A percentile compares a stretch with the other conserved stretches of the same genome.
phyloP scores from a whole-genome alignment of 1,140 invertebrate genomes.

The Pogonognathellus flavescens region DNA sequence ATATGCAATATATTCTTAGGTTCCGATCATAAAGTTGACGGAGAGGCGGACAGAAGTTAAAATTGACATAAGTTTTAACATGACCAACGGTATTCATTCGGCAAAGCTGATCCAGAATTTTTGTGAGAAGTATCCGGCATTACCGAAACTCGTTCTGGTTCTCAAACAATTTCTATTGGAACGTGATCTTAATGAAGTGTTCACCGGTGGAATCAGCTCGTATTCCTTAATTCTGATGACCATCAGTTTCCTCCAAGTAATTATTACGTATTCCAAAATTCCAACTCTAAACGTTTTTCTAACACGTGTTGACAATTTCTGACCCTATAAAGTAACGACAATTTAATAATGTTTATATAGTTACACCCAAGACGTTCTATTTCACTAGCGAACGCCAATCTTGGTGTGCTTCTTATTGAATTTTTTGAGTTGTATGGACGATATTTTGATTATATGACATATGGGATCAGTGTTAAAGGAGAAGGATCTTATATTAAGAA shows the following conservation, averaged over 20 bases:
- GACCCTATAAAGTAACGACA: too few species aligned
- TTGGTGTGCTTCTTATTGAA: conserved; percentile 95
- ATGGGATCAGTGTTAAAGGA: conserved; percentile 93
- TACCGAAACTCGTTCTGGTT: conserved; percentile 94
- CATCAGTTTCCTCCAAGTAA: conserved; percentile 95
- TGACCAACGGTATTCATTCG: conserved; percentile 94
- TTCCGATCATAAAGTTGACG: conserved; percentile 98
- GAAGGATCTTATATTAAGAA: conserved; percentile 95
- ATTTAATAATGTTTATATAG: too few species aligned
- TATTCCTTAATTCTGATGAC: conserved; percentile 99
- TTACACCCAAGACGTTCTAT: conserved; percentile 79
- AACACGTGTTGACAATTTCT: too few species aligned
- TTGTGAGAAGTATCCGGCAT: conserved; percentile 83
- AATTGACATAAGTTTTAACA: conserved; percentile 99
- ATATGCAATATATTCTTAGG: conserved; percentile 70
- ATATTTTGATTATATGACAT: conserved; percentile 96
- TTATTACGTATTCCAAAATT: too few species aligned
- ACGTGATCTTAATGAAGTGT: conserved; percentile 98
- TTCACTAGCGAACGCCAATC: conserved; percentile 78
- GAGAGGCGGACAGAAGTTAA: conserved; percentile 92
- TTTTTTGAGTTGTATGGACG: conserved; percentile 98
- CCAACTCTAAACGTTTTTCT: too few species aligned
- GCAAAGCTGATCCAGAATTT: conserved; percentile 93
- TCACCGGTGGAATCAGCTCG: conserved; percentile 98
- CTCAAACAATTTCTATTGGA: conserved; percentile 98